Base-by-base conservation (phyloP, 2,113 vertebrate genomes). In the Corythaeola cristata region DNA sequence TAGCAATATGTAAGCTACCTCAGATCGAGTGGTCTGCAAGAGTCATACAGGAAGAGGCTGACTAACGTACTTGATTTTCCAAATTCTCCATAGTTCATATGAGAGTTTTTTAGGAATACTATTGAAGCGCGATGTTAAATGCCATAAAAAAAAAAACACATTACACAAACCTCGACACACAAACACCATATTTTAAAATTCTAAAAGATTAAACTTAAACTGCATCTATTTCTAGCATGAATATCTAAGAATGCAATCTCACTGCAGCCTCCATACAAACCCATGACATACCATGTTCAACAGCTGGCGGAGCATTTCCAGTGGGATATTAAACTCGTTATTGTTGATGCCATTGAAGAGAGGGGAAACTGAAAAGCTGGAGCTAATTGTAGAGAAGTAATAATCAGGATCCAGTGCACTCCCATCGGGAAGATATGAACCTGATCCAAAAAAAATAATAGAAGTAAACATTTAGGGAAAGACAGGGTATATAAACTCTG, bases 301-400 rank as follows among this genome's bases (percentile, higher is more conserved):
- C 71, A 99, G 99, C 92, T 99, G 98, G 26, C 95, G 98, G 5
- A 99, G 98, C 96, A 98, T 97, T 68, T 99, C 99, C 47, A 99
- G 84, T 1, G 99, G 98, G 62, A 99, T 98, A 77, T 96, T 98
- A 91, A 99, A 98, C 95, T 99, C 99, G 39, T 98, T 98, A 71
- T 98, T 99, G 73, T 98, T 98, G 82, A 97, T 88, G 21, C 98
- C 99, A 37, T 98, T 98, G 93, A 98, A 99, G n/a, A 99, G 98
- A 37, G 99, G 99, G 59, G 99, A 99, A 71, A 99, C 98, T 6
- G 99, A 99, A 96, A 99, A 99, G 96, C 99, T 99, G 95, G 99
- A 99, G 90, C 99, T 99, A 96, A 99, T 97, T 9, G 99, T 99
- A 39, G 98, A 98, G 94, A 99, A 99, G 93, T 99, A 99, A 98